phyloP scores from a whole-genome alignment of 2,113 vertebrate genomes.

The Nerophis lumbriciformis region DNA sequence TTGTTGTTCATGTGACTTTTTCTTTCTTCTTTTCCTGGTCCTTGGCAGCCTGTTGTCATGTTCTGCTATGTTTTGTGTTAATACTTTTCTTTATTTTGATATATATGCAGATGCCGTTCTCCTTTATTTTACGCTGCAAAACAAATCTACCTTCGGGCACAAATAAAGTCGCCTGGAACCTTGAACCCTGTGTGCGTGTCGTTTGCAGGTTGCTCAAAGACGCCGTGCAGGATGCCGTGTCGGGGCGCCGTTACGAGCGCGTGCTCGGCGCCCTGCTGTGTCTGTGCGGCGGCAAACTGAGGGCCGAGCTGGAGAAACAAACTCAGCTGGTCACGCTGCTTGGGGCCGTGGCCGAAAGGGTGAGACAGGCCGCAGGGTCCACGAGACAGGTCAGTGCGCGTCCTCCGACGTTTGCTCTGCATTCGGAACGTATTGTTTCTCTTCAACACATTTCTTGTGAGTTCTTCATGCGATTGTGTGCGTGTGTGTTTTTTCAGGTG shows the following conservation, averaged over 20 bases:
- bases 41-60: no score
- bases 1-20: no score
- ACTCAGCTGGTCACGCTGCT: constrained; percentile 84
- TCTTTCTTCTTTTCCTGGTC: no score
- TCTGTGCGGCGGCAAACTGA: constrained; percentile 81
- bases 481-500: constrained; percentile 64
- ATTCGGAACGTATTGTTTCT: neutral
- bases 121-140: no score
- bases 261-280: constrained; percentile 89
- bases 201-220: constrained; percentile 87
- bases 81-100: no score
- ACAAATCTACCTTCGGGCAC: no score
- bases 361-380: constrained; percentile 85
- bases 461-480: neutral
- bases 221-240: constrained; percentile 84
- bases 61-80: no score
- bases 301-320: constrained; percentile 88
- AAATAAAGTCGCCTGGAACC: no score
- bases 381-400: constrained; percentile 78
- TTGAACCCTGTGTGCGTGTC: neutral
- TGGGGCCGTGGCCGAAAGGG: constrained; percentile 88
- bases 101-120: no score
- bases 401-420: no score
- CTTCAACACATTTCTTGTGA: neutral
- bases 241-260: constrained; percentile 82